phyloP scores from a whole-genome alignment of 2,888 invertebrate species.

The Lithophane leautieri region DNA sequence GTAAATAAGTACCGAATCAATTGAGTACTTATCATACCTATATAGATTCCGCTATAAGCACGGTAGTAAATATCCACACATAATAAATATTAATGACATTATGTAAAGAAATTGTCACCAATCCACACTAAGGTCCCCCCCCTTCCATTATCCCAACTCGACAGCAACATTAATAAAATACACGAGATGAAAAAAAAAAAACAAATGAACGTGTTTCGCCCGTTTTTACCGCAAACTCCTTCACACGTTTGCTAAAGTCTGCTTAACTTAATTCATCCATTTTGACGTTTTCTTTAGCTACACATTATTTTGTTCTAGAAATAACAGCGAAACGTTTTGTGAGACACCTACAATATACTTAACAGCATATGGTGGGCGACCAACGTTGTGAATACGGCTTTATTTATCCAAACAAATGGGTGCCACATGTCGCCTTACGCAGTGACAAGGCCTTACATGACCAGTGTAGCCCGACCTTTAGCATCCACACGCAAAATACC shows the following conservation, averaged over 20 bases:
- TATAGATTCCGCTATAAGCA: not conserved
- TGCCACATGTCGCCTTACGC: conserved; percentile 85
- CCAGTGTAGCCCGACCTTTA: conserved; percentile 70
- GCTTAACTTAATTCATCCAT: conserved; percentile 14
- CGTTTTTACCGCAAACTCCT: conserved; percentile 32
- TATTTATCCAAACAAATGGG: conserved; percentile 88
- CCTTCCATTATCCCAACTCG: not conserved
- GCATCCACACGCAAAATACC: conserved; percentile 13
- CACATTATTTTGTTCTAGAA: conserved; percentile 41
- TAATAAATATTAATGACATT: not conserved
- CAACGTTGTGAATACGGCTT: conserved; percentile 78
- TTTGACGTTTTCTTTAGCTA: conserved; percentile 20
- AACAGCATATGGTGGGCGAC: conserved; percentile 79
- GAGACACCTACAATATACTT: conserved; percentile 57
- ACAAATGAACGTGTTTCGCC: not conserved
- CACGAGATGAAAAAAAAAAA: not conserved
- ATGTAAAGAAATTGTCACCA: conserved; percentile 46
- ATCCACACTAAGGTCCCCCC: conserved; percentile 18
- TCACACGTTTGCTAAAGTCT: conserved; percentile 3
- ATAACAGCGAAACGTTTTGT: conserved; percentile 44
- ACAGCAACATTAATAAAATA: not conserved
- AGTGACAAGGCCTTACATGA: conserved; percentile 84
- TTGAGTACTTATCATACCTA: not conserved
- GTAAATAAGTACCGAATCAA: not conserved
- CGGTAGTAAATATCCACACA: not conserved